phyloP scores from a whole-genome alignment of 2,797 vertebrate species.

The Antrozous pallidus region DNA sequence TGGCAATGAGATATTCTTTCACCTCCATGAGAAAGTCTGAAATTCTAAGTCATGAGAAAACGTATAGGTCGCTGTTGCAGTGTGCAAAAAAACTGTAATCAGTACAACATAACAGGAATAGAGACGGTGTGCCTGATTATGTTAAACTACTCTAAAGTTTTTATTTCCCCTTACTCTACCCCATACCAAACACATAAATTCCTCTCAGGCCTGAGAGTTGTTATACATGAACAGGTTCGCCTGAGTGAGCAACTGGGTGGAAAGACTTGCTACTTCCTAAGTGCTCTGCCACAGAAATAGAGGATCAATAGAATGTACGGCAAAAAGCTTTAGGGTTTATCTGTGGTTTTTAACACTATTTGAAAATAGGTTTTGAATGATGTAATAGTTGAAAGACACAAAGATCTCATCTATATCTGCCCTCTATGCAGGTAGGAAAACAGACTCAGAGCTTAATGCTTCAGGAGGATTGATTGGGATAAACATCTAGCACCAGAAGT shows the following conservation, averaged over 20 bases:
- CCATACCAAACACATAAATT: background rate
- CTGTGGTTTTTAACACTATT: background rate
- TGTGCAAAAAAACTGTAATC: background rate
- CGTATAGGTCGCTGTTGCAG: fast-evolving
- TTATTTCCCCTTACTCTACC: background rate
- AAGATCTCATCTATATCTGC: background rate
- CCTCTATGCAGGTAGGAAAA: background rate
- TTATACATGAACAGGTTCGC: background rate
- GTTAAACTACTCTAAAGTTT: background rate
- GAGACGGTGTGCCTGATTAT: background rate
- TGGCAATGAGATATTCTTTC: background rate
- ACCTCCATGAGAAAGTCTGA: background rate
- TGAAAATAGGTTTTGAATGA: background rate
- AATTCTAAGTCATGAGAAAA: background rate
- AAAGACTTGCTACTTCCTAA: background rate
- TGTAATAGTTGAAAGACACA: background rate
- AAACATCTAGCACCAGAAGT: background rate
- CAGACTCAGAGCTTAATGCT: background rate
- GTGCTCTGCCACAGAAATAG: background rate
- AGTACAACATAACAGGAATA: background rate
- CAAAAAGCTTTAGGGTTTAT: background rate
- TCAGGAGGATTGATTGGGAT: background rate
- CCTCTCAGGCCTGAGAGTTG: background rate
- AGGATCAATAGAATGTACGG: background rate
- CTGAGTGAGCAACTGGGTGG: background rate